These are phyloP conservation scores for Gymnoscelis rufifasciata DNA, from an alignment of 2,888 invertebrate species.

Conservation along the genomic window DNA sequence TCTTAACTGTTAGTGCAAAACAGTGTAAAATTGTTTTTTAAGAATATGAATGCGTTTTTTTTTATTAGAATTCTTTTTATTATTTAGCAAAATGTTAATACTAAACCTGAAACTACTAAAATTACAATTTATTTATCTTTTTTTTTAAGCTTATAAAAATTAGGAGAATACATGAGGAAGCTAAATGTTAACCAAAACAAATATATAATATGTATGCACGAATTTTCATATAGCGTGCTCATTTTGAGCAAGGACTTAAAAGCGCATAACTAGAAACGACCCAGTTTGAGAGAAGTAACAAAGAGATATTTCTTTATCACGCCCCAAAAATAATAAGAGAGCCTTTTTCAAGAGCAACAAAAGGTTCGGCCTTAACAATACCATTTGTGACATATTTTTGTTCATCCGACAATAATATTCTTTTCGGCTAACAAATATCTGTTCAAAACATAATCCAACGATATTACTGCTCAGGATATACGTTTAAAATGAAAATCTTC, in stretches of 20 bases:
- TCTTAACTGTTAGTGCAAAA: too few relatives aligned
- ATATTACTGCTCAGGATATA: conserved; percentile 18
- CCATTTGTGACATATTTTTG: not conserved
- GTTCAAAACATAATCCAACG: conserved; percentile 9
- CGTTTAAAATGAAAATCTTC: conserved; percentile 18
- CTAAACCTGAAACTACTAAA: too few relatives aligned
- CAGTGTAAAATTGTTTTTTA: too few relatives aligned
- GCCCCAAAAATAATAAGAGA: not conserved
- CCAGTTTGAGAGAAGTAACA: not conserved
- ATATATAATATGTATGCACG: too few relatives aligned
- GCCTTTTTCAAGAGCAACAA: conserved; percentile 1
- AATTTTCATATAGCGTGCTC: too few relatives aligned
- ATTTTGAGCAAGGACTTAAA: not conserved
- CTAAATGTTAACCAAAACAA: too few relatives aligned
- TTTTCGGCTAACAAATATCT: conserved; percentile 9
- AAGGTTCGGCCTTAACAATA: not conserved
- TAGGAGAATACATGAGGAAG: too few relatives aligned
- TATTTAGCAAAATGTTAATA: too few relatives aligned
- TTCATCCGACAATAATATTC: conserved; percentile 2
- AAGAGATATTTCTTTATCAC: not conserved
- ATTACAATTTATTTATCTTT: too few relatives aligned
- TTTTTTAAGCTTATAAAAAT: too few relatives aligned
- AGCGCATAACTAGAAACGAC: not conserved
- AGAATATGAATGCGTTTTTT: too few relatives aligned
- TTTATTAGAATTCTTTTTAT: too few relatives aligned